Conservation (phyloP, 2,797 vertebrate genomes). For the Agapornis canus region DNA sequence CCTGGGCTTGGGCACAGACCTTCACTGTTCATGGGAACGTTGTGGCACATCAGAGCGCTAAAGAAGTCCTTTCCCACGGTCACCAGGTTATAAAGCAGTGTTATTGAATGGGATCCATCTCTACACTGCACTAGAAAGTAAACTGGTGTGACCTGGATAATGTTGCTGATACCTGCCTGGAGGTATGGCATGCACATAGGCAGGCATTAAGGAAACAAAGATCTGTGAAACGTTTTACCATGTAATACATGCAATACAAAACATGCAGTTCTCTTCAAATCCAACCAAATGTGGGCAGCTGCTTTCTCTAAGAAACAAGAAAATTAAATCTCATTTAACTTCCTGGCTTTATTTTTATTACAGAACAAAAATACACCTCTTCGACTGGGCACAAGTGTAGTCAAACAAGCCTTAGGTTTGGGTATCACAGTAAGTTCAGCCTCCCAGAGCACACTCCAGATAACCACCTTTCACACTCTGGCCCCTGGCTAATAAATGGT, state of each 20-base stretch:
- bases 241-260: neutral
- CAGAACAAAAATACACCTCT: neutral
- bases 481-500: neutral
- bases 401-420: neutral
- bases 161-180: neutral
- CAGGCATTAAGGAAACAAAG: neutral
- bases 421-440: neutral
- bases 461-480: neutral
- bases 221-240: neutral
- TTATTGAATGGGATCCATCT: neutral
- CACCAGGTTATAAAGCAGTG: neutral
- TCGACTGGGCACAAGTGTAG: fast-evolving
- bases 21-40: neutral
- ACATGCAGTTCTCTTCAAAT: neutral
- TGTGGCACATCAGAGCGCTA: neutral
- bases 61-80: neutral
- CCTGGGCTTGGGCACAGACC: neutral
- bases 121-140: neutral
- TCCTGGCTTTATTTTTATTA: neutral
- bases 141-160: neutral
- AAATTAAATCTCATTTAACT: neutral
- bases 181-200: fast-evolving
- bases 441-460: neutral
- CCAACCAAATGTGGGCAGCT: neutral
- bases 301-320: neutral